phyloP scores from a whole-genome alignment of 2,113 vertebrate genomes.

The Prunella fulvescens region DNA sequence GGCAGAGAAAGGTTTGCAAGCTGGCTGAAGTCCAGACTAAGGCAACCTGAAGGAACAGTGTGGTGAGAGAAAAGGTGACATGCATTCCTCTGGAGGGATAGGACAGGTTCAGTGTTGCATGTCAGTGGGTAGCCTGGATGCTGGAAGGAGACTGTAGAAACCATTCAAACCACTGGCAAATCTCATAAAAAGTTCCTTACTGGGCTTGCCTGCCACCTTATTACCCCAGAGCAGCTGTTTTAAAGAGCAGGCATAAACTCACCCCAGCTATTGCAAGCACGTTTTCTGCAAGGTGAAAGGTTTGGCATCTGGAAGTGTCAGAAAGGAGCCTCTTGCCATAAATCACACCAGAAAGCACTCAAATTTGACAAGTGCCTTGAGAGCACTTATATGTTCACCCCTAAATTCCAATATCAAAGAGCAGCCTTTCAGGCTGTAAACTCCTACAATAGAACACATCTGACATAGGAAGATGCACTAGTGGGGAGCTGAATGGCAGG shows the following conservation, averaged over 20 bases:
- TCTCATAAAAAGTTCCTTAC: neutral
- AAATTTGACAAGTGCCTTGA: slow-evolving; percentile 68
- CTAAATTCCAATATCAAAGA: slow-evolving; percentile 72
- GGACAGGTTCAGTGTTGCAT: neutral
- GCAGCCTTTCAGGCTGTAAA: slow-evolving; percentile 44
- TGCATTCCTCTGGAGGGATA: neutral
- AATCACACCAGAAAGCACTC: slow-evolving; percentile 73
- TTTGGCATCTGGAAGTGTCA: slow-evolving; percentile 78
- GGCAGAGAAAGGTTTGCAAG: slow-evolving; percentile 8
- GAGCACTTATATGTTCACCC: slow-evolving; percentile 62
- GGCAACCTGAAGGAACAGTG: neutral
- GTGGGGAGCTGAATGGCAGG: neutral
- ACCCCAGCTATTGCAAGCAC: slow-evolving; percentile 15
- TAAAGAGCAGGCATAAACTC: neutral
- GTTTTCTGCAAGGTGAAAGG: slow-evolving; percentile 55
- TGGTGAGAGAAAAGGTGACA: neutral
- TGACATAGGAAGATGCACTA: neutral
- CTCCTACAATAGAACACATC: slow-evolving; percentile 39
- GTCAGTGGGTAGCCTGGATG: neutral
- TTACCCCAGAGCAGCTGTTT: neutral
- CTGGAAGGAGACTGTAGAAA: neutral
- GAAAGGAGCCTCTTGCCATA: slow-evolving; percentile 70
- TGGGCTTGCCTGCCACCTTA: neutral
- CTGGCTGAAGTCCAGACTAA: neutral
- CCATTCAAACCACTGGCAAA: neutral